phyloP scores from a whole-genome alignment of 2,888 invertebrate genomes.

The Cantharis rustica region DNA sequence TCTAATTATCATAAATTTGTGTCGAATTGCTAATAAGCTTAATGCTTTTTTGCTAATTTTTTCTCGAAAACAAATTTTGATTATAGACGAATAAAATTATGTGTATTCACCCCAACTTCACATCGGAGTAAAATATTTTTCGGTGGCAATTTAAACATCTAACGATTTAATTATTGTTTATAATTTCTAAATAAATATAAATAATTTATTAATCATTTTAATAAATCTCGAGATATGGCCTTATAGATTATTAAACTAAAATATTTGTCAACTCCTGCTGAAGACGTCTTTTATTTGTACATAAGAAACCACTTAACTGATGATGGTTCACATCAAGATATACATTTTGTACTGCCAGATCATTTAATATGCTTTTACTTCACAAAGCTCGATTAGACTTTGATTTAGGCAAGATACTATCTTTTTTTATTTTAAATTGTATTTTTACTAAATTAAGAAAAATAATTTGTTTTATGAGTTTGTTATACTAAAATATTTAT shows the following conservation, averaged over 20 bases:
- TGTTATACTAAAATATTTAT: background rate
- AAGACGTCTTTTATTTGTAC: constrained; percentile 28
- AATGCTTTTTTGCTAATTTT: background rate
- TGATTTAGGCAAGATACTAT: background rate
- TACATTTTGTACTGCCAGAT: constrained; percentile 18
- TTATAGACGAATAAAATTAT: background rate
- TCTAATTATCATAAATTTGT: constrained; percentile 54
- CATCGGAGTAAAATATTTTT: background rate
- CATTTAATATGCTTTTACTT: constrained; percentile 21
- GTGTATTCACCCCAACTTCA: background rate
- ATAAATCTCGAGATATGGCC: background rate
- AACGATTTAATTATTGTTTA: background rate
- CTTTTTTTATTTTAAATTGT: background rate
- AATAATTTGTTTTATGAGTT: background rate
- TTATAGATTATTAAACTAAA: constrained; percentile 5
- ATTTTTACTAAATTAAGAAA: background rate
- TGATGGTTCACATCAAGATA: constrained; percentile 24
- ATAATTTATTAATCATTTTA: background rate
- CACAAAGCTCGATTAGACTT: constrained; percentile 16
- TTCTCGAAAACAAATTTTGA: background rate
- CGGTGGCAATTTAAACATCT: background rate
- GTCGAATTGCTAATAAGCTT: constrained; percentile 44
- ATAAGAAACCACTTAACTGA: constrained; percentile 31
- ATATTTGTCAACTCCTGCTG: constrained; percentile 22
- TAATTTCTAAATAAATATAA: background rate